phyloP scores from a whole-genome alignment of 2,797 vertebrate genomes.

The Valencia hispanica region DNA sequence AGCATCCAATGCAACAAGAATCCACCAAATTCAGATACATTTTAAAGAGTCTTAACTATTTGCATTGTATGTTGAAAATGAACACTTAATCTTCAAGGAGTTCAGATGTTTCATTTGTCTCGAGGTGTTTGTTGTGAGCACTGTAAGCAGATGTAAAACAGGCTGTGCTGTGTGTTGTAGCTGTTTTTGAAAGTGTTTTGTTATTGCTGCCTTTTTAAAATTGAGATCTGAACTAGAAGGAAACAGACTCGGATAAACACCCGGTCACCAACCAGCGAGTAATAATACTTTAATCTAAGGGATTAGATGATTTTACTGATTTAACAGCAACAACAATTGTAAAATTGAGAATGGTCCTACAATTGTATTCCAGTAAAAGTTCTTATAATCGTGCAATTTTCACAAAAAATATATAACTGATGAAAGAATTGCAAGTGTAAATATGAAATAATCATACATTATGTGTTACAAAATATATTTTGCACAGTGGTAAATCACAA shows the following conservation, averaged over 20 bases:
- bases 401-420: neutral
- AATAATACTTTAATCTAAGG: constrained; percentile 35
- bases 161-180: constrained; percentile 28
- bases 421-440: constrained; percentile 29
- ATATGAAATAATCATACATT: constrained; percentile 13
- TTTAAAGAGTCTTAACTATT: neutral
- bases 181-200: constrained; percentile 40
- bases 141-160: constrained; percentile 19
- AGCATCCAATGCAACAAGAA: constrained; percentile 35
- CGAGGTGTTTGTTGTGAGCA: constrained; percentile 40
- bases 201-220: constrained; percentile 31
- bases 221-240: constrained; percentile 7
- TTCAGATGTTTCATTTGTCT: constrained; percentile 18
- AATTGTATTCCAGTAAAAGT: constrained; percentile 47
- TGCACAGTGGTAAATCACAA: constrained; percentile 19
- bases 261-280: constrained; percentile 10
- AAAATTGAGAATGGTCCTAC: constrained; percentile 10
- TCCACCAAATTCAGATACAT: neutral
- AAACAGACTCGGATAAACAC: constrained; percentile 8
- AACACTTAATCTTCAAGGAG: constrained; percentile 17
- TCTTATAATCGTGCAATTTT: constrained; percentile 32
- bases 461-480: constrained; percentile 28
- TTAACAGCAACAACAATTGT: constrained; percentile 36
- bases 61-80: neutral
- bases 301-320: constrained; percentile 40